These are phyloP conservation scores for Dendrolimus houi DNA, from an alignment of 2,888 invertebrate species.

Conservation along the genomic window DNA sequence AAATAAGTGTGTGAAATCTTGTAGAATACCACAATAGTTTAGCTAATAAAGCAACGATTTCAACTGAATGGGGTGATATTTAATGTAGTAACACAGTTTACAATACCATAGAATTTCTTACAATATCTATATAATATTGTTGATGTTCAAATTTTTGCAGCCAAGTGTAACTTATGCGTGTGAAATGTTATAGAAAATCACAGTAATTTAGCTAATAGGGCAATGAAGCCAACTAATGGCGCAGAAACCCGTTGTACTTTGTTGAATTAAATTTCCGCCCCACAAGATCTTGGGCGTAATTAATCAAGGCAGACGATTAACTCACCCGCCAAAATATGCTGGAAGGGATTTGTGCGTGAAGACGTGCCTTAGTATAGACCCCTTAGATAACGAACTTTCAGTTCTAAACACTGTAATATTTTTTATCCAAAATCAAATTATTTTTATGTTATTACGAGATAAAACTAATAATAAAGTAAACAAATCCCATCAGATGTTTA, in stretches of 20 bases:
- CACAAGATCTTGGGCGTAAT: conserved; percentile 21
- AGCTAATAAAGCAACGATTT: no score
- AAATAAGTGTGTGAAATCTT: no score
- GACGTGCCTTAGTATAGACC: background rate
- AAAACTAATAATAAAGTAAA: no score
- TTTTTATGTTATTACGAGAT: no score
- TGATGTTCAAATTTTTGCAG: background rate
- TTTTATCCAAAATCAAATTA: no score
- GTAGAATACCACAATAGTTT: no score
- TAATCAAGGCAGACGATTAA: conserved; percentile 25
- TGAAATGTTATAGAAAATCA: conserved; percentile 17
- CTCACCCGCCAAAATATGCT: conserved; percentile 9
- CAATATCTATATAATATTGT: background rate
- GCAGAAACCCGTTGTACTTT: conserved; percentile 30
- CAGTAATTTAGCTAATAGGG: conserved; percentile 16
- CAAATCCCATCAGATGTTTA: no score
- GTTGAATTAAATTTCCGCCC: conserved; percentile 26
- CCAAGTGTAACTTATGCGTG: conserved; percentile 10
- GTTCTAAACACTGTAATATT: no score
- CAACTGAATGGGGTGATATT: no score
- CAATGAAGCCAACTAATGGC: conserved; percentile 25
- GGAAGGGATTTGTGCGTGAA: conserved; percentile 19
- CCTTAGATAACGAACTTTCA: background rate
- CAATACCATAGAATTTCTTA: background rate
- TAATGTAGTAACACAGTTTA: no score